Evolutionary conservation across 2,888 invertebrate species (phyloP).

Genomic region (Phaedon cochleariae): DNA sequence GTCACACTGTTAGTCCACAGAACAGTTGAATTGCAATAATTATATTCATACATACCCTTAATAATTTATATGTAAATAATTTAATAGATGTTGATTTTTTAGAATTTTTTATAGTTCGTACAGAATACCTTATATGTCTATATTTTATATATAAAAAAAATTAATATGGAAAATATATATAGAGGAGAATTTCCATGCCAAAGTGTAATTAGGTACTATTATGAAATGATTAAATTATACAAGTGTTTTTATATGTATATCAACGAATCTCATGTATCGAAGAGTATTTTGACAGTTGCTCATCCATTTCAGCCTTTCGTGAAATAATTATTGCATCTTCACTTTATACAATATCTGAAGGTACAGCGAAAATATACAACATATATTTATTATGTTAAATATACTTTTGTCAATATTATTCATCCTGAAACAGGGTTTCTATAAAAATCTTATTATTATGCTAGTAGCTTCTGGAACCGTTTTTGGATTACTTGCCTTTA

Average conservation of each 20-base stretch:
- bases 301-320: slow-evolving; percentile 20
- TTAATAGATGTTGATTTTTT: slow-evolving; percentile 33
- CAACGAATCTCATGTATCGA: slow-evolving; percentile 20
- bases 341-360: background rate
- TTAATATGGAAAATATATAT: background rate
- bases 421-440: too few species aligned
- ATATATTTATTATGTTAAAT: too few species aligned
- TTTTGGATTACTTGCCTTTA: too few species aligned
- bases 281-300: slow-evolving; percentile 24
- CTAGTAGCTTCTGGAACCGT: too few species aligned
- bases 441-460: too few species aligned
- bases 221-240: background rate
- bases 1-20: slow-evolving; percentile 32
- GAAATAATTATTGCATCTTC: background rate
- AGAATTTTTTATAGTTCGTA: slow-evolving; percentile 32
- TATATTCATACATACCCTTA: slow-evolving; percentile 30
- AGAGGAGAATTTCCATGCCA: slow-evolving; percentile 6
- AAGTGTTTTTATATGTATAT: slow-evolving; percentile 9
- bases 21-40: slow-evolving; percentile 35
- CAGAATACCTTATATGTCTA: slow-evolving; percentile 27
- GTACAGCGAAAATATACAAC: too few species aligned
- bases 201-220: background rate
- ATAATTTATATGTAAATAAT: slow-evolving; percentile 32
- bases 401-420: too few species aligned
- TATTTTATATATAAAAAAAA: slow-evolving; percentile 29